Base-by-base conservation (phyloP, 2,888 invertebrate genomes). In the Hipparchia semele region DNA sequence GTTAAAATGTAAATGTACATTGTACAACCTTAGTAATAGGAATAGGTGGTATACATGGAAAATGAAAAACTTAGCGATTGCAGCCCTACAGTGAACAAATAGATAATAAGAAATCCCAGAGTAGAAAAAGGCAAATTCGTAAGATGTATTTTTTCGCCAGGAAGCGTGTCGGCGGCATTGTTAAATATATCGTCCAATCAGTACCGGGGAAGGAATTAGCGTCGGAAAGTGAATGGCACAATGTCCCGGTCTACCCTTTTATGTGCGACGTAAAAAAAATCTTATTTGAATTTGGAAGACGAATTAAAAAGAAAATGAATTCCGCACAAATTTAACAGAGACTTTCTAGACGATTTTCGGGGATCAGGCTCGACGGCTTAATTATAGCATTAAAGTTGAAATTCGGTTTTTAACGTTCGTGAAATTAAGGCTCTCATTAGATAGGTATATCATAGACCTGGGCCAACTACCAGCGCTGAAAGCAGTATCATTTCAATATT, bases 161-260 rank as follows among this genome's bases (percentile, higher is more conserved):
- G 88, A 83, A 88, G 87, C 88, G 87, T 90, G 90, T 89, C 90
- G 87, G 90, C 89, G 89, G 88, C 89, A 89, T 91, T 92, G 90
- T 92, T 92, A 91, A 92, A 93, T 93, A 94, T 92, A 92, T 92
- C 88, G 92, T 90, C 92, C 92, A 94, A 94, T 94, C 92, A 93
- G 92, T 92, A 91, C 87, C 87, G 81, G 84, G 89, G 85, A 86
- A 87, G 87, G 86, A 93, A 92, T 92, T 92, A 93, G 90, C 90
- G 91, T 90, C 88, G 80, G 82, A 85, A 87, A 89, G 83, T 83
- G 87, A 88, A 87, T 85, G 86, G 82, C 85, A 79, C 78, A 82
- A 86, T 87, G 86, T 86, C 87, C 87, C 84, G 85, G 86, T 88
- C 87, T 88, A 92, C 91, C 91, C 90, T 91, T 92, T 92, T 90